These are phyloP conservation scores for Drosophila austrosaltans DNA, from an alignment of 2,888 invertebrate species.

Conservation along the genomic window DNA sequence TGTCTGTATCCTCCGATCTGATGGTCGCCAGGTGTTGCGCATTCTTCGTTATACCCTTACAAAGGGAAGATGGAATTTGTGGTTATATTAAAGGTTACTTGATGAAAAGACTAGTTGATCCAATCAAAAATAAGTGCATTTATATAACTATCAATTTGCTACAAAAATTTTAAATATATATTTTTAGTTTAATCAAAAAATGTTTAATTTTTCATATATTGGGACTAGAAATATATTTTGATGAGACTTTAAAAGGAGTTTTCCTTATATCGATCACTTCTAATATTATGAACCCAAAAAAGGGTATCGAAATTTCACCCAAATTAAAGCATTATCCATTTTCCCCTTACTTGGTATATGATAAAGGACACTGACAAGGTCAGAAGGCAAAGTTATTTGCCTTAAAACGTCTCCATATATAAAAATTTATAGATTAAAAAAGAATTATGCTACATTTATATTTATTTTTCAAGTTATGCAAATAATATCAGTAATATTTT, in stretches of 20 bases:
- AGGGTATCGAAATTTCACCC: not conserved
- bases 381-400: slow-evolving; percentile 39
- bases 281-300: not conserved
- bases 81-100: too few species aligned
- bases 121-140: too few species aligned
- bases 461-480: not conserved
- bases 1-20: slow-evolving; percentile 6
- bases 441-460: slow-evolving; percentile 13
- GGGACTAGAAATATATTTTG: too few species aligned
- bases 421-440: slow-evolving; percentile 35
- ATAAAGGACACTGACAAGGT: slow-evolving; percentile 55
- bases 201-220: too few species aligned
- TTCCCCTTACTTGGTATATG: not conserved
- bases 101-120: too few species aligned
- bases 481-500: not conserved
- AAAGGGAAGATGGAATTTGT: not conserved
- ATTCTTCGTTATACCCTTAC: slow-evolving; percentile 29
- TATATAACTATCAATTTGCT: too few species aligned
- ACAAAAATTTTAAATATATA: too few species aligned
- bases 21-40: slow-evolving; percentile 58
- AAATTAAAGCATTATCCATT: not conserved
- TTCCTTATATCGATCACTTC: too few species aligned
- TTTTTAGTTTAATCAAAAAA: too few species aligned
- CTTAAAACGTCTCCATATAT: slow-evolving; percentile 26
- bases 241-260: too few species aligned